Evolutionary conservation across 1,140 invertebrate genomes (phyloP).

Genomic region (Agrypnia vestita): DNA sequence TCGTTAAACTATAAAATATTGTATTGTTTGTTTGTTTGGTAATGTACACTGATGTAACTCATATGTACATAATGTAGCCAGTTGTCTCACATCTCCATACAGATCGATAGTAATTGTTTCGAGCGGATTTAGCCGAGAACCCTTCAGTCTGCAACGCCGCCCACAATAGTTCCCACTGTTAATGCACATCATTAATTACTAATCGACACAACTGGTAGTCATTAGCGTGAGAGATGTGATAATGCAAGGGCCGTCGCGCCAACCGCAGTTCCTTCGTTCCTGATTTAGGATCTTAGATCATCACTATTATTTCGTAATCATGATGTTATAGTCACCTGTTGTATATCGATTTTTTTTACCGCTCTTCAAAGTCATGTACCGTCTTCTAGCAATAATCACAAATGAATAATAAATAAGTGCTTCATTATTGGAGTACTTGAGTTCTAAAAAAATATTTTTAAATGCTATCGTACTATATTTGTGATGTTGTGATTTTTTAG

Average conservation of each 20-base stretch:
- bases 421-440: too few relatives aligned
- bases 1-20: too few relatives aligned
- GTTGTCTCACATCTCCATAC: constrained; percentile 9
- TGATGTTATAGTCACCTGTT: neutral
- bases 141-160: neutral
- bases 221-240: constrained; percentile 33
- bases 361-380: neutral
- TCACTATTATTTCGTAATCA: neutral
- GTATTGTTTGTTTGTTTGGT: neutral
- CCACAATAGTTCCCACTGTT: constrained; percentile 18
- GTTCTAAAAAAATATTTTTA: too few relatives aligned
- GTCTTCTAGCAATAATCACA: neutral
- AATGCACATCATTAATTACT: constrained; percentile 33
- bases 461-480: too few relatives aligned
- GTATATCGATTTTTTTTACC: constrained; percentile 16
- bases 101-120: constrained; percentile 15
- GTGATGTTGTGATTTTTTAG: too few relatives aligned
- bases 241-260: constrained; percentile 35
- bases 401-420: too few relatives aligned
- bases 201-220: constrained; percentile 33
- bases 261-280: neutral
- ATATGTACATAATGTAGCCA: neutral
- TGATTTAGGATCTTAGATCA: constrained; percentile 33
- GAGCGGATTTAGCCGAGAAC: neutral
- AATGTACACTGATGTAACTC: too few relatives aligned